These are phyloP conservation scores for Plusia festucae DNA, from an alignment of 2,888 invertebrate species.

Conservation along the genomic window DNA sequence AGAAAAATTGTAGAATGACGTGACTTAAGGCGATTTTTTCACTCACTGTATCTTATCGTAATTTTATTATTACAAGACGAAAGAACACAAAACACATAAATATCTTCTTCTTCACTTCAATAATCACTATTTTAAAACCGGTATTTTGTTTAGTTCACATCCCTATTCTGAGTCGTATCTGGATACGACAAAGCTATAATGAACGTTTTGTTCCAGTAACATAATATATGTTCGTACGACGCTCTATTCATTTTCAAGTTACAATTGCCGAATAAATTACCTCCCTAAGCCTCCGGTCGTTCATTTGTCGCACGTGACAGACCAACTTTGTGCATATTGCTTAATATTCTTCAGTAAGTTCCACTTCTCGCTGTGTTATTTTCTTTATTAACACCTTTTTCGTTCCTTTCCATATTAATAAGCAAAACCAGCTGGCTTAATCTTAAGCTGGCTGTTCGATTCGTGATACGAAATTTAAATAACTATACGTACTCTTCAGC, in stretches of 20 bases:
- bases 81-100: too few relatives aligned
- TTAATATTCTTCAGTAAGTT: conserved; percentile 29
- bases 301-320: conserved; percentile 54
- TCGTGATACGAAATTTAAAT: too few relatives aligned
- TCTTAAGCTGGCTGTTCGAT: too few relatives aligned
- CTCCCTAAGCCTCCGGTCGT: conserved; percentile 37
- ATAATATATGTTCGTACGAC: conserved; percentile 29
- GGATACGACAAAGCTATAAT: conserved; percentile 19
- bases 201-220: conserved; percentile 23
- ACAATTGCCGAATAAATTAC: conserved; percentile 56
- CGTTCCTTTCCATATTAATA: conserved; percentile 2
- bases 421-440: neutral
- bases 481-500: too few relatives aligned
- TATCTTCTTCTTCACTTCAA: too few relatives aligned
- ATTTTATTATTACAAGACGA: too few relatives aligned
- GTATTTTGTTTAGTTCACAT: too few relatives aligned
- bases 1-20: too few relatives aligned
- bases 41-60: too few relatives aligned
- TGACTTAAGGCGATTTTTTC: too few relatives aligned
- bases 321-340: conserved; percentile 28
- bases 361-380: conserved; percentile 14
- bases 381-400: conserved; percentile 15
- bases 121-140: too few relatives aligned
- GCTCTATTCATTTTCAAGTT: conserved; percentile 41
- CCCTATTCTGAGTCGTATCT: conserved; percentile 4